A percentile compares a stretch with the other conserved stretches of the same genome.
Evolutionary conservation across 2,113 vertebrate genomes (phyloP).

Genomic region (Murina feae): DNA sequence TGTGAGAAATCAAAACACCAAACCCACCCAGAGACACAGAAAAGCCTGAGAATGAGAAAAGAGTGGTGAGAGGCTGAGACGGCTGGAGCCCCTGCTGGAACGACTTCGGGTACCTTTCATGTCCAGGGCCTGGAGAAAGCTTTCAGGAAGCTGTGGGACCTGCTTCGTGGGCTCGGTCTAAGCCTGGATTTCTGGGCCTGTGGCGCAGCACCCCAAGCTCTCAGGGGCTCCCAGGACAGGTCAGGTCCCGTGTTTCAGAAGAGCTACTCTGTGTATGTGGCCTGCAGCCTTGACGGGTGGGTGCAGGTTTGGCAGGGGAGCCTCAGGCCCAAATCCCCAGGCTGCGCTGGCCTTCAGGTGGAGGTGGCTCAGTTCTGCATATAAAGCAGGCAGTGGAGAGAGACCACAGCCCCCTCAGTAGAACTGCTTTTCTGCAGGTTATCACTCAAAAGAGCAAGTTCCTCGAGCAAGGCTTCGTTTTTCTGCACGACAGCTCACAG

Average conservation of each 20-base stretch:
- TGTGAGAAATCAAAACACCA: not conserved
- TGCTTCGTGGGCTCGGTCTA: not conserved
- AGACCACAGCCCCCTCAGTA: not conserved
- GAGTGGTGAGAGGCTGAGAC: not conserved
- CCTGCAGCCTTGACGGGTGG: too few species aligned
- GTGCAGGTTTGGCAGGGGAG: not conserved
- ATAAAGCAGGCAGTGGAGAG: not conserved
- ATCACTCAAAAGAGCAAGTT: not conserved
- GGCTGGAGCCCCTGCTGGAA: not conserved
- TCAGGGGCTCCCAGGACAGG: not conserved
- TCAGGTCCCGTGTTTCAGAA: not conserved
- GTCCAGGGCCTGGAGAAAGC: not conserved
- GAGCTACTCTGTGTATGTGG: not conserved
- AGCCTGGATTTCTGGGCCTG: not conserved
- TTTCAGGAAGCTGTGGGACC: not conserved
- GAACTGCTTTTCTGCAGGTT: not conserved
- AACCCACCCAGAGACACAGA: not conserved
- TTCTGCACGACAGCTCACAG: not conserved
- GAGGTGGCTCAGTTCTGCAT: not conserved
- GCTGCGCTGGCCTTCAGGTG: not conserved
- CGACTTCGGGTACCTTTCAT: not conserved
- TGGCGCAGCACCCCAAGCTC: not conserved
- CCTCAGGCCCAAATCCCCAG: not conserved
- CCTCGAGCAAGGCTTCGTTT: not conserved
- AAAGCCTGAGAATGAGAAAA: not conserved